Base-by-base conservation (phyloP, 2,113 vertebrate species). In the Acrocephalus kingi region DNA sequence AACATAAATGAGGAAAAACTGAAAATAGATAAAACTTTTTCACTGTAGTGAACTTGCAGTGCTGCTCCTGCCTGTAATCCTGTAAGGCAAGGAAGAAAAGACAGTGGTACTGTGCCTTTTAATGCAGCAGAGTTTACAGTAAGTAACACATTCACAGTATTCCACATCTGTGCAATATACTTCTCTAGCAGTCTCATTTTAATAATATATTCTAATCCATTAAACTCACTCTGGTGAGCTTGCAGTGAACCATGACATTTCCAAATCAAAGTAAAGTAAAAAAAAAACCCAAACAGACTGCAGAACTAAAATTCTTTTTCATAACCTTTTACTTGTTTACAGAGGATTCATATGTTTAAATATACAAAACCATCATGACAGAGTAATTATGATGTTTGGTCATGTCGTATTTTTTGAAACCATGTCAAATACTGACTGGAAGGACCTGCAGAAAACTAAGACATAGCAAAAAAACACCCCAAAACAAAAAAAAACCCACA, bases 161-260 rank as follows among this genome's bases (percentile, higher is more conserved):
- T 93, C 83, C 72, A 51, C 52, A 78, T 90, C 75, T 94, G 52
- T 88, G 85, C 45, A 90, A 93, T 87, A 81, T 39, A 54, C 37
- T 84, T 91, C 61, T 61, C 33, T 52, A 64, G 68, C 73, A 78
- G 37, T 90, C 83, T 92, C 61, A 93, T 93, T 95, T 96, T 90
- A 93, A 89, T 95, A 90, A 94, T 83, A 74, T 92, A 94, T 87
- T 95, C 76, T 93, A 93, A 95, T 96, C 90, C 72, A 93, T 96
- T 93, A 94, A 96, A 87, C 48, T 92, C 61, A 78, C 64, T 90
- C 64, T 82, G 56, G 55, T 86, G 46, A 86, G 82, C 18, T 94
- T 88, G 77, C 85, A 84, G 41, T 68, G 64, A 96, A 92, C 90
- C 88, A 16, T 95, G 68, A 81, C 72, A 68, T 92, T 95, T 95